These are phyloP conservation scores for Temnothorax longispinosus DNA, from an alignment of 1,140 invertebrate genomes.

Conservation along the genomic window DNA sequence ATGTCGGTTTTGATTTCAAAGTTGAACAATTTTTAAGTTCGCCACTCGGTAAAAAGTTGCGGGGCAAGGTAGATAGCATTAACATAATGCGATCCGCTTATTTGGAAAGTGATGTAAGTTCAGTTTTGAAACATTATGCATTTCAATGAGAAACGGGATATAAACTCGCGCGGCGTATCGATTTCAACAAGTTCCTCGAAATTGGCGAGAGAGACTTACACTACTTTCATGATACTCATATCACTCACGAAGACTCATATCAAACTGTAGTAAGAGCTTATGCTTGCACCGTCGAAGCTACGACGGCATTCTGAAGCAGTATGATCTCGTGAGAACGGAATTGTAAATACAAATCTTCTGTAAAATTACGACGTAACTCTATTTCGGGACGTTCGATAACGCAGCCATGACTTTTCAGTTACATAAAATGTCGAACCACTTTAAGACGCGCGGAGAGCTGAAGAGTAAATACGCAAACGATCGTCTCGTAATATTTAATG, in stretches of 20 bases:
- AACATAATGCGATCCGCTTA: conserved; percentile 44
- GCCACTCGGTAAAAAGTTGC: neutral
- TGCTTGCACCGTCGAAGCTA: neutral
- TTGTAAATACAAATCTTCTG: conserved; percentile 6
- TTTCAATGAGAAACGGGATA: conserved; percentile 47
- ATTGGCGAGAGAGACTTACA: conserved; percentile 7
- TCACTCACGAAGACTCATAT: conserved; percentile 4
- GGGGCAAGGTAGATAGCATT: neutral
- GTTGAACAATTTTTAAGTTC: neutral
- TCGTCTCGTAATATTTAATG: conserved; percentile 52
- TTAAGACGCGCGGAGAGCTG: neutral
- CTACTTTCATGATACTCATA: conserved; percentile 12
- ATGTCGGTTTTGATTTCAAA: neutral
- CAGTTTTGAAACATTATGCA: conserved; percentile 51
- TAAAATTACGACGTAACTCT: neutral
- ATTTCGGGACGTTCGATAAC: neutral
- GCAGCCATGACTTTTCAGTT: neutral
- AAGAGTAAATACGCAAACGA: conserved; percentile 26
- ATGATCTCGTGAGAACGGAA: neutral
- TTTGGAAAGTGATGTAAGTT: conserved; percentile 46
- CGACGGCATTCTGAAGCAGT: neutral
- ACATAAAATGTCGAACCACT: conserved; percentile 3
- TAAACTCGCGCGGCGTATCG: conserved; percentile 33
- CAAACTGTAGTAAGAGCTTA: conserved; percentile 36
- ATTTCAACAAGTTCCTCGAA: conserved; percentile 42